Percentiles rank a stretch among this genome's conserved stretches.
Evolutionary conservation across 2,888 invertebrate genomes (phyloP).

Genomic region (Andricus curvator): DNA sequence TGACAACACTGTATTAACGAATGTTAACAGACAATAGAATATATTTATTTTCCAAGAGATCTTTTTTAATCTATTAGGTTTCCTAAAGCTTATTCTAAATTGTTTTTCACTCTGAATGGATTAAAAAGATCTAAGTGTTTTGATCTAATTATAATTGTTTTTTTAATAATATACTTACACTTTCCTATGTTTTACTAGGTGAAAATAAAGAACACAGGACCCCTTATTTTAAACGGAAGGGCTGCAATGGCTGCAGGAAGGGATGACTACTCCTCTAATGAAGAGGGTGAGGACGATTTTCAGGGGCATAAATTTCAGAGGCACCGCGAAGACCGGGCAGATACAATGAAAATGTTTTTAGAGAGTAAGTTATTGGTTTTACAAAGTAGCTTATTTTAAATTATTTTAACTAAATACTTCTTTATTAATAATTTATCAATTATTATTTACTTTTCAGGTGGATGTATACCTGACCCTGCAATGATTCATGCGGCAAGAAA

Average conservation of each 20-base stretch:
- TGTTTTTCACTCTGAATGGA: background rate
- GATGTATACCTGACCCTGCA: conserved; percentile 97
- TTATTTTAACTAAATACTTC: background rate
- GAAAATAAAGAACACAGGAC: conserved; percentile 81
- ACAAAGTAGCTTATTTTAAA: background rate
- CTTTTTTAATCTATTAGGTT: background rate
- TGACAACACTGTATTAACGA: background rate
- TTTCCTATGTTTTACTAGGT: conserved; percentile 75
- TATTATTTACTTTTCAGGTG: conserved; percentile 78
- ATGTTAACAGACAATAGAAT: background rate
- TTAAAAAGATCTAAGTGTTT: background rate
- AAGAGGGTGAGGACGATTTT: conserved; percentile 80
- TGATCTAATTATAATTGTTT: background rate
- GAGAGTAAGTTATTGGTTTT: conserved; percentile 81
- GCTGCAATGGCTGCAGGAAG: conserved; percentile 90
- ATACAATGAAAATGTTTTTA: conserved; percentile 88
- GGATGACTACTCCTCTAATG: conserved; percentile 84
- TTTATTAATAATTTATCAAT: conserved; percentile 6
- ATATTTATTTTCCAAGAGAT: background rate
- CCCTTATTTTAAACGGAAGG: conserved; percentile 87
- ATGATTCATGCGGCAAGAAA: conserved; percentile 99
- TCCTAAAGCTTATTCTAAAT: background rate
- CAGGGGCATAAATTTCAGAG: conserved; percentile 80
- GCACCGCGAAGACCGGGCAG: conserved; percentile 68
- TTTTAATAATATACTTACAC: conserved; percentile 15